Conservation (phyloP, 2,797 vertebrate species). For the Champsocephalus gunnari region DNA sequence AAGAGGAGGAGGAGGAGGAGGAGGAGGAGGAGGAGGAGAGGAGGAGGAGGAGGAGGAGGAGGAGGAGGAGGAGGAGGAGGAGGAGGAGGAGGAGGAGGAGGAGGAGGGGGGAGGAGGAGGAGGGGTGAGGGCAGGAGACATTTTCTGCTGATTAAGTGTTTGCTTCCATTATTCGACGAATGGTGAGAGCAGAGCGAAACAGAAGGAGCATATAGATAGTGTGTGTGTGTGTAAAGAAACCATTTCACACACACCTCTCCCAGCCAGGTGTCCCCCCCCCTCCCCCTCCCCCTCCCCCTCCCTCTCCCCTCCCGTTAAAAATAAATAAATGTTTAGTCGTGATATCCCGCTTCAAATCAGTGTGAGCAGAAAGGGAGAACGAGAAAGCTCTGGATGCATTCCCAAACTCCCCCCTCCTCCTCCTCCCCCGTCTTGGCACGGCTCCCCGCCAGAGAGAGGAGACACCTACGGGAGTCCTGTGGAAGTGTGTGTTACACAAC, state of each 20-base stretch:
- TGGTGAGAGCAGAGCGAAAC: constrained; percentile 24
- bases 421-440: constrained; percentile 63
- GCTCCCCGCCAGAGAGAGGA: constrained; percentile 70
- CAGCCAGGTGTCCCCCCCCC: constrained; percentile 52
- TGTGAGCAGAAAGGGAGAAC: constrained; percentile 15
- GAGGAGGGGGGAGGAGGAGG: neutral
- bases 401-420: constrained; percentile 52
- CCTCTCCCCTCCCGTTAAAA: no score
- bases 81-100: no score
- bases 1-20: neutral
- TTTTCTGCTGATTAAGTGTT: constrained; percentile 80
- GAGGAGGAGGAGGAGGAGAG: no score
- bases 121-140: constrained; percentile 35
- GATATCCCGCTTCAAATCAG: constrained; percentile 70
- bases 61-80: no score
- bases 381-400: constrained; percentile 54
- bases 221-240: neutral
- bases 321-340: neutral
- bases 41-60: no score
- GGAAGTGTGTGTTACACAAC: constrained; percentile 64
- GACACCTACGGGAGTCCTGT: constrained; percentile 81
- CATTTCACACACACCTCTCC: constrained; percentile 54
- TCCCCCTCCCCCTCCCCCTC: no score
- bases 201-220: constrained; percentile 40
- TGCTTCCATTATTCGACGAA: constrained; percentile 68